Percentiles rank a stretch among this genome's conserved stretches.
Conservation (phyloP, 1,140 invertebrate genomes). For the Vanessa atalanta region DNA sequence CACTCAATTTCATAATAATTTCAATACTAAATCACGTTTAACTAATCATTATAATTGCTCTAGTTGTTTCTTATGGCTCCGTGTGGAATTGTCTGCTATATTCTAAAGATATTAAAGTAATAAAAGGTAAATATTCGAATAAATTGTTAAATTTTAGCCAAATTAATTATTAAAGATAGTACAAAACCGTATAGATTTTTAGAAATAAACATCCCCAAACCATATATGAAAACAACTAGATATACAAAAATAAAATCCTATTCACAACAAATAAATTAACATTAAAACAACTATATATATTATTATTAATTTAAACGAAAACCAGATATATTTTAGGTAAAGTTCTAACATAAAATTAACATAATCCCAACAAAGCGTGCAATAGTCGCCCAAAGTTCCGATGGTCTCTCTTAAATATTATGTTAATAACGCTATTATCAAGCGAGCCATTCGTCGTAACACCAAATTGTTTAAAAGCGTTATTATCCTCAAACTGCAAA, state of each 20-base stretch:
- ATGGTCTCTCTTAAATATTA: constrained; percentile 34
- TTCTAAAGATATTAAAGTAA: too few relatives aligned
- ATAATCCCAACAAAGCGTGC: constrained; percentile 32
- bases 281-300: not conserved
- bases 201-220: too few relatives aligned
- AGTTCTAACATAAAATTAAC: constrained; percentile 29
- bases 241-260: not conserved
- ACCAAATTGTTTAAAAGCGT: constrained; percentile 32
- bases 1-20: too few relatives aligned
- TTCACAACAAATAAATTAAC: not conserved
- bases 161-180: too few relatives aligned
- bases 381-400: constrained; percentile 34
- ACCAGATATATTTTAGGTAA: constrained; percentile 7
- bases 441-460: constrained; percentile 28
- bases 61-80: too few relatives aligned
- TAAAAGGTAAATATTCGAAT: too few relatives aligned
- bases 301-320: constrained; percentile 1
- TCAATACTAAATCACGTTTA: too few relatives aligned
- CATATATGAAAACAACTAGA: too few relatives aligned
- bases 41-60: too few relatives aligned
- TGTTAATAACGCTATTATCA: constrained; percentile 35
- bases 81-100: too few relatives aligned
- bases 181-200: too few relatives aligned
- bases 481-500: constrained; percentile 25
- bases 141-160: too few relatives aligned